A percentile compares a stretch with the other conserved stretches of the same genome.
Evolutionary conservation across 2,797 vertebrate genomes (phyloP).

Genomic region (Thripadectes ignobilis): DNA sequence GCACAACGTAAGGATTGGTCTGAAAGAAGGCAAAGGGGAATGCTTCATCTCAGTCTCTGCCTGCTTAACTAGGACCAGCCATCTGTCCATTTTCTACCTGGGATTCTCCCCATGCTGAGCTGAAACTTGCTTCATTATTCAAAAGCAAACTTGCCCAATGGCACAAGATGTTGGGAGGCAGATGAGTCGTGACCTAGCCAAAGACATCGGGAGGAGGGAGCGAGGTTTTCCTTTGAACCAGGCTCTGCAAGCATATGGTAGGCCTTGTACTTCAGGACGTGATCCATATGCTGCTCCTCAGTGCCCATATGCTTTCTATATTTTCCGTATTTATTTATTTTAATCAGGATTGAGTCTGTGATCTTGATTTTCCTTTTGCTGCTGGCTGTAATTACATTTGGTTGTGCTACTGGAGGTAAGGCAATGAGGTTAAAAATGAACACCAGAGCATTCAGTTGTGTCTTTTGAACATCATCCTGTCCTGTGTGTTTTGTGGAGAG

Average conservation of each 20-base stretch:
- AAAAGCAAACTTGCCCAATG: conserved; percentile 69
- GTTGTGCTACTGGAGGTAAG: conserved; percentile 55
- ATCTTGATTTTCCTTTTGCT: conserved; percentile 36
- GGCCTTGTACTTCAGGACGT: conserved; percentile 69
- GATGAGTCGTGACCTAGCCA: conserved; percentile 77
- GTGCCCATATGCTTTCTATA: conserved; percentile 74
- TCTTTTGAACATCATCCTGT: conserved; percentile 8
- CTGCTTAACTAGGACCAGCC: conserved; percentile 71
- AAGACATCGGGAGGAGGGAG: conserved; percentile 67
- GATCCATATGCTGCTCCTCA: conserved; percentile 76
- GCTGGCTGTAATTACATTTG: conserved; percentile 57
- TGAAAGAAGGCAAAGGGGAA: conserved; percentile 64
- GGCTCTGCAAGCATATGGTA: conserved; percentile 75
- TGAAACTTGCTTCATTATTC: conserved; percentile 77
- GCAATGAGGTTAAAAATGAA: conserved; percentile 18
- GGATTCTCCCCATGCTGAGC: conserved; percentile 74
- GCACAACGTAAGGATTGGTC: conserved; percentile 14
- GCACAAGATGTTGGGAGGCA: conserved; percentile 64
- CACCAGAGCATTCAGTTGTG: neutral
- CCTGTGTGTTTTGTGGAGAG: neutral
- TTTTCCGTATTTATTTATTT: conserved; percentile 69
- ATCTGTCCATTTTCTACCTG: conserved; percentile 76
- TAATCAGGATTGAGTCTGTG: conserved; percentile 57
- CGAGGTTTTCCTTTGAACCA: conserved; percentile 61
- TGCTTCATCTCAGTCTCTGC: neutral